Percentiles rank a stretch among this genome's conserved stretches.
Conservation (phyloP, 2,113 vertebrate species). For the Chaetodon auriga region DNA sequence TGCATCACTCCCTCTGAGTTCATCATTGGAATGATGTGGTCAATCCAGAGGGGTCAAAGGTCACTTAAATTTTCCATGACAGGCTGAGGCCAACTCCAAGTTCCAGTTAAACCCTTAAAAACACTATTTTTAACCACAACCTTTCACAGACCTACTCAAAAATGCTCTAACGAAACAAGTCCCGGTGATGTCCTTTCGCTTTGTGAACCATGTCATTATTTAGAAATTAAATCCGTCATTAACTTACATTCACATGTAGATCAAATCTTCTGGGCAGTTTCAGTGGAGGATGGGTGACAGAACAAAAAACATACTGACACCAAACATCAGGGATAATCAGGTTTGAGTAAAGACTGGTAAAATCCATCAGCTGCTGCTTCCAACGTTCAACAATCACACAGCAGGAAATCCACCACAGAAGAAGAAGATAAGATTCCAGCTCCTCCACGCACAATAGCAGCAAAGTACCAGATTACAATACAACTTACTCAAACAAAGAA, state of each 20-base stretch:
- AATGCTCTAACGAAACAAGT: not conserved
- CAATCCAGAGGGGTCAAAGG: slow-evolving; percentile 15
- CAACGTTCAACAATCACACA: not conserved
- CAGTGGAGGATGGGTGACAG: too few species aligned
- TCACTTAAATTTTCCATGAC: slow-evolving; percentile 24
- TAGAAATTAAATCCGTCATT: not conserved
- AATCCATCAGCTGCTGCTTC: not conserved
- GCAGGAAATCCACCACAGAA: not conserved
- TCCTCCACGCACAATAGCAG: not conserved
- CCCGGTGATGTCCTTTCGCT: too few species aligned
- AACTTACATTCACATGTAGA: not conserved
- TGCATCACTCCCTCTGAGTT: slow-evolving; percentile 8
- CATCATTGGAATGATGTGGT: slow-evolving; percentile 20
- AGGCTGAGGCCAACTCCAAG: slow-evolving; percentile 11
- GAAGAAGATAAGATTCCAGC: not conserved
- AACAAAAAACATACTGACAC: not conserved
- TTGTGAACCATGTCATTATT: not conserved
- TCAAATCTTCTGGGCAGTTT: not conserved
- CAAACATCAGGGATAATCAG: not conserved
- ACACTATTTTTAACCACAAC: slow-evolving; percentile 25
- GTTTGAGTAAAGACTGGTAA: not conserved
- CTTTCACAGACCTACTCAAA: not conserved
- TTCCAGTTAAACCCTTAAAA: slow-evolving; percentile 13
- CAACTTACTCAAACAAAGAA: not conserved
- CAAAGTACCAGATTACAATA: not conserved